Conservation (phyloP, 1,140 invertebrate species). For the Parasteatoda tepidariorum region DNA sequence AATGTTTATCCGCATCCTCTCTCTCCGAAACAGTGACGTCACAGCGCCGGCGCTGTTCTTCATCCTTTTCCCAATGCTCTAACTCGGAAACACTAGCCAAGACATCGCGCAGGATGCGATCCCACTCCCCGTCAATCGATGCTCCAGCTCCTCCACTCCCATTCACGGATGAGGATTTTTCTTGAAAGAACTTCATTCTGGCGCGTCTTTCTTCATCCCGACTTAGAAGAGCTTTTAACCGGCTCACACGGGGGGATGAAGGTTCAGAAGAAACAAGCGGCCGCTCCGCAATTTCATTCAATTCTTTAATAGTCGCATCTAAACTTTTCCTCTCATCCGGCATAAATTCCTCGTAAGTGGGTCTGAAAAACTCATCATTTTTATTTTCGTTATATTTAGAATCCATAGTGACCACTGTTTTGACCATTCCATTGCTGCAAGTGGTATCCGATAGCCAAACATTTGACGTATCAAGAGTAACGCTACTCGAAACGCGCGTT, state of each 20-base stretch:
- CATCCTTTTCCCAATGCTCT: slow-evolving; percentile 28
- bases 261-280: not conserved
- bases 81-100: slow-evolving; percentile 50
- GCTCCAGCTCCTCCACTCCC: not conserved
- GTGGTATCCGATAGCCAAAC: not conserved
- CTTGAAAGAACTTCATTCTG: not conserved
- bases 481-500: not conserved
- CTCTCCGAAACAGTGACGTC: not conserved
- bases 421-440: not conserved
- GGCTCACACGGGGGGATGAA: slow-evolving; percentile 20
- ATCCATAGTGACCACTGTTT: not conserved
- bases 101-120: slow-evolving; percentile 47
- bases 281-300: not conserved
- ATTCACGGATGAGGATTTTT: not conserved
- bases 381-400: no score
- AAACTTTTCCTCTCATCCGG: not conserved
- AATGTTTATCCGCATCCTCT: slow-evolving; percentile 36
- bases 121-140: slow-evolving; percentile 50
- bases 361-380: slow-evolving; percentile 4
- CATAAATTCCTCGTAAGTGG: slow-evolving; percentile 30
- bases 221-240: slow-evolving; percentile 25
- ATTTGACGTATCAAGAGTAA: not conserved
- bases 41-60: slow-evolving; percentile 1
- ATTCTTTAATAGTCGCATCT: not conserved
- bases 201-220: slow-evolving; percentile 38